Evolutionary conservation across 2,797 vertebrate species (phyloP).

Genomic region (Salmo trutta): DNA sequence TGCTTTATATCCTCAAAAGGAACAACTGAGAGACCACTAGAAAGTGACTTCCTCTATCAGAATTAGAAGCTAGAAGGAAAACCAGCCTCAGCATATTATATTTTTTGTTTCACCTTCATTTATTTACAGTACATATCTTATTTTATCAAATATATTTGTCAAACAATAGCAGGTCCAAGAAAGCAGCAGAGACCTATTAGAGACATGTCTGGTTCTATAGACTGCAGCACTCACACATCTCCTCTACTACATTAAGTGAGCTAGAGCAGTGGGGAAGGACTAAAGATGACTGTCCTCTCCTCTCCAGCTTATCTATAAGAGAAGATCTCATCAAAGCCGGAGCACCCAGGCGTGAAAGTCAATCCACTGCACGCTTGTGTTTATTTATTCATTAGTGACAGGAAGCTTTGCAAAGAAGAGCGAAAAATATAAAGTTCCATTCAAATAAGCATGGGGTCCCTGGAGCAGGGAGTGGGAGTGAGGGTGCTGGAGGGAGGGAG

Average conservation of each 20-base stretch:
- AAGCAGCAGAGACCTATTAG: neutral
- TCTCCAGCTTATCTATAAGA: conserved; percentile 61
- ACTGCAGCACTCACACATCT: neutral
- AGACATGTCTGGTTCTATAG: neutral
- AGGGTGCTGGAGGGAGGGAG: conserved; percentile 39
- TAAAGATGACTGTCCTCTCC: conserved; percentile 28
- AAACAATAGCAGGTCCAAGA: neutral
- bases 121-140: neutral
- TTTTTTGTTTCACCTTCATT: neutral
- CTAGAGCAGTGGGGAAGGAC: neutral
- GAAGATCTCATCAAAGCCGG: conserved; percentile 69
- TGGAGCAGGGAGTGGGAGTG: conserved; percentile 37
- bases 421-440: conserved; percentile 34
- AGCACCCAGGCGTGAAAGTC: conserved; percentile 78
- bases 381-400: conserved; percentile 81
- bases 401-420: conserved; percentile 64
- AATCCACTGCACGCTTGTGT: conserved; percentile 75
- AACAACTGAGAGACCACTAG: neutral
- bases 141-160: neutral
- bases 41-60: neutral
- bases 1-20: neutral
- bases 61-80: neutral
- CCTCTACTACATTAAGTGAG: neutral
- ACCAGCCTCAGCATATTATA: neutral
- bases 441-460: conserved; percentile 53